A percentile compares a stretch with the other conserved stretches of the same genome.
Conservation (phyloP, 2,797 vertebrate genomes). For the Bradypodion pumilum region DNA sequence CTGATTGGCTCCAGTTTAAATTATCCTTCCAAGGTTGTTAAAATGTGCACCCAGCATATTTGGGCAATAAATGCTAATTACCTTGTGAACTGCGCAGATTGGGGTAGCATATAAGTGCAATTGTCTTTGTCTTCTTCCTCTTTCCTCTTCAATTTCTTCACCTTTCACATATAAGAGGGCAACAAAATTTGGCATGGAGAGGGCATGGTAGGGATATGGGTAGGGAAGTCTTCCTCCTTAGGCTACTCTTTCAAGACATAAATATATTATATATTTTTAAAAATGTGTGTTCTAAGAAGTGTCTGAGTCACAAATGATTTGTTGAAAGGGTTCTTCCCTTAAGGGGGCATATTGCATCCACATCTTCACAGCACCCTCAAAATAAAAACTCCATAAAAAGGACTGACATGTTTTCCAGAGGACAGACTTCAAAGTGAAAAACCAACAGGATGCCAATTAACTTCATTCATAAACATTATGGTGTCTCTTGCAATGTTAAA, state of each 20-base stretch:
- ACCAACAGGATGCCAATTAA: neutral
- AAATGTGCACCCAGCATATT: too few species aligned
- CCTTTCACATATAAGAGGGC: too few species aligned
- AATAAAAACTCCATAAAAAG: neutral
- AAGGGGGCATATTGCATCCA: neutral
- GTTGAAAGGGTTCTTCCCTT: neutral
- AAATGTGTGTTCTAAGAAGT: neutral
- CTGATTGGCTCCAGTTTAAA: too few species aligned
- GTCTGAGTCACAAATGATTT: neutral
- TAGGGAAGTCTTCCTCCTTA: neutral
- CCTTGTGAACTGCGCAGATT: too few species aligned
- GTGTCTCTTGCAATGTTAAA: neutral
- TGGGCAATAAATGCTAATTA: too few species aligned
- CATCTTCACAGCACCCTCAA: neutral
- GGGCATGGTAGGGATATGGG: too few species aligned
- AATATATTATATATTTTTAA: neutral
- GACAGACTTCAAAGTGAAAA: constrained; percentile 4
- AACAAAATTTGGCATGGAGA: too few species aligned
- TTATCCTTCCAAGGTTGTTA: too few species aligned
- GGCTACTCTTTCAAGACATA: neutral
- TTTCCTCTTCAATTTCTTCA: too few species aligned
- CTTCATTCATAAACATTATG: neutral
- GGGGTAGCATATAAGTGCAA: too few species aligned
- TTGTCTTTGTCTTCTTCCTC: too few species aligned
- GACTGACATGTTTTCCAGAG: neutral